Base-by-base conservation (phyloP, 2,888 invertebrate species). In the Cactoblastis cactorum region DNA sequence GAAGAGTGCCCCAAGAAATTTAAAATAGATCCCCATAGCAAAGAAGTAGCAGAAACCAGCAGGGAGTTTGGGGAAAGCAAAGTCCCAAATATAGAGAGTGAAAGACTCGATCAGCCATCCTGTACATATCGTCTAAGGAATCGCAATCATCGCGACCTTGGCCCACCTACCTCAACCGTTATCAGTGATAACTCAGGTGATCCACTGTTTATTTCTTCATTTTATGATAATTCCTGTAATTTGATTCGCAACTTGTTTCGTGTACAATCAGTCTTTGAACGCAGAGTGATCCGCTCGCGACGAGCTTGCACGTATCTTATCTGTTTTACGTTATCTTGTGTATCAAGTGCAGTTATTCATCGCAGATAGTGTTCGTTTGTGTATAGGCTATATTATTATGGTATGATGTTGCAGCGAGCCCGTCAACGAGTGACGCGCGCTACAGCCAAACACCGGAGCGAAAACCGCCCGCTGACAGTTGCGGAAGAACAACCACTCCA, bases 11-110 rank as follows among this genome's bases (percentile, higher is more conserved):
- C 80, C 65, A 83, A 90, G 74, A 87, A 82, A 74, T 84, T 89
- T 75, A 92, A 91, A 86, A 90, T 91, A 86, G 90, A 91, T 75
- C 61, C 76, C 65, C 80, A 77, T 67, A 81, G 71, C 69, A 89
- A 75, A 62, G 77, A 82, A 41, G 64, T 63, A 43, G 61, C 72
- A 34, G 80, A 80, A 32, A 58, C 73, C 9, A 74, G 61, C 52
- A 76, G 74, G 56, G 73, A 72, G 54, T 50, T 59, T 34, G 54
- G 57, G 22, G 75, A 74, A 51, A 69, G 63, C 55, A 74, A 67
- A 55, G 61, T 69, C 51, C 67, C 67, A 15, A 77, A 74, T 57
- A 67, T 74, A 67, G 82, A 83, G 57, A 59, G 71, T 51, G 83
- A 89, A 38, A 74, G 67, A 67, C 64, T 67, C 28, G 78, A 77